Percentiles rank a stretch among this genome's conserved stretches.
Evolutionary conservation across 2,113 vertebrate species (phyloP).

Genomic region (Acanthisitta chloris): DNA sequence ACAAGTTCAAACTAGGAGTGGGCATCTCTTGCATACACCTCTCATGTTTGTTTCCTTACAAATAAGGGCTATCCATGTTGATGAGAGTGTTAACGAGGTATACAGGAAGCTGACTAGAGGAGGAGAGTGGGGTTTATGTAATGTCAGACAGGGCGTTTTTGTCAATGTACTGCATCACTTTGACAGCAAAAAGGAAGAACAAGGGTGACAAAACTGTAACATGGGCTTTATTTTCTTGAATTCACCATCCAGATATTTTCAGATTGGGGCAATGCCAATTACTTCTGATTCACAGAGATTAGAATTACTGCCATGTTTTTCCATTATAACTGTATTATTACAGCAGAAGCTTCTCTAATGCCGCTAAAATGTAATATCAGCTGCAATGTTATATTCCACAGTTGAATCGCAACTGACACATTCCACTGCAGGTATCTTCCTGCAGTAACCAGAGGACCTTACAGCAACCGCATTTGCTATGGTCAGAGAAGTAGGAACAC

Average conservation of each 20-base stretch:
- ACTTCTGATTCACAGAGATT: not conserved
- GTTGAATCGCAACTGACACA: not conserved
- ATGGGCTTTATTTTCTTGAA: not conserved
- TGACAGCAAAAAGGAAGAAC: not conserved
- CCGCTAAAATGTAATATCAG: not conserved
- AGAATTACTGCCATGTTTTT: not conserved
- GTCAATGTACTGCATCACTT: not conserved
- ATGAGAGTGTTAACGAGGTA: not conserved
- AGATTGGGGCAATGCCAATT: not conserved
- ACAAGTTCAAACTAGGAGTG: not conserved
- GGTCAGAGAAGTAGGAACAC: not conserved
- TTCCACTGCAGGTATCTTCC: not conserved
- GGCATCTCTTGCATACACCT: accelerated
- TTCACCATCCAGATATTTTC: not conserved
- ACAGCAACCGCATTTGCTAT: not conserved
- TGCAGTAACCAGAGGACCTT: not conserved
- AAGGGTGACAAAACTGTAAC: accelerated
- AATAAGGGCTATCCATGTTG: not conserved
- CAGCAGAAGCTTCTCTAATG: not conserved
- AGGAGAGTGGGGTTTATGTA: not conserved
- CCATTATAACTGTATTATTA: not conserved
- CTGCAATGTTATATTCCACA: not conserved
- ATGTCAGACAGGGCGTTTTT: not conserved
- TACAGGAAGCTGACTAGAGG: not conserved
- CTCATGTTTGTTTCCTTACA: not conserved